Base-by-base conservation (phyloP, 2,113 vertebrate genomes). In the Pagrus major region DNA sequence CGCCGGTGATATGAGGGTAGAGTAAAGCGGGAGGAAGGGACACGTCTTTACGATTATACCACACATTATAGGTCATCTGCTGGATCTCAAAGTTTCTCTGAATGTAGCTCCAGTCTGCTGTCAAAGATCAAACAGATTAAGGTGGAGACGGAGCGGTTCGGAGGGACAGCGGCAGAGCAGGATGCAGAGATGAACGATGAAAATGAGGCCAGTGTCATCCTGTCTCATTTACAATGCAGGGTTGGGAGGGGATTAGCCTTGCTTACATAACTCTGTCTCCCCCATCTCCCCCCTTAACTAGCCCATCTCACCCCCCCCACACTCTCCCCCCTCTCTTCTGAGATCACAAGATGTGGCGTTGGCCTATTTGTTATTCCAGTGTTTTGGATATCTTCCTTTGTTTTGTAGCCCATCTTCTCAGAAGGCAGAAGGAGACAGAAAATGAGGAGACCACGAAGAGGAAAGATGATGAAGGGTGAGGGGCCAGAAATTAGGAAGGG, bases 211-310 rank as follows among this genome's bases (percentile, higher is more conserved):
- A 90, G 68, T 91, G 88, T 80, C 79, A 72, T 90, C 67, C 68
- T 23, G 63, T 86, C 88, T 90, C 85, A 90, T 91, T 92, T 86
- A 59, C 68, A 73, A 84, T 90, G 87, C 83, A 85, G 86, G 70
- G 71, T 58, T 87, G 87, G 79, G 65, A 90, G 83, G 84, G 90
- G 92, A 92, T 94, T 91, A 93, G 86, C 84, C 83, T 83, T 77
- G 63, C 91, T 94, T 94, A 91, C 89, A 87, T 93, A 93, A 93
- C 86, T 78, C 51, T 3, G 52, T 65, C 78, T 54, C 69, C 54
- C 82, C 41, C 33, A 14, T 60, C 76, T 49, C 80, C 71, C 27
- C 73, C 46, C 49, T 63, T 51, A 77, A 86, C 76, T 58, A 87
- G 82, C 88, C 80, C 65, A 31, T 59, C 70, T 72, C 46, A 52